Evolutionary conservation across 2,888 invertebrate species (phyloP).

Genomic region (Sinodicranocentrus sp.): DNA sequence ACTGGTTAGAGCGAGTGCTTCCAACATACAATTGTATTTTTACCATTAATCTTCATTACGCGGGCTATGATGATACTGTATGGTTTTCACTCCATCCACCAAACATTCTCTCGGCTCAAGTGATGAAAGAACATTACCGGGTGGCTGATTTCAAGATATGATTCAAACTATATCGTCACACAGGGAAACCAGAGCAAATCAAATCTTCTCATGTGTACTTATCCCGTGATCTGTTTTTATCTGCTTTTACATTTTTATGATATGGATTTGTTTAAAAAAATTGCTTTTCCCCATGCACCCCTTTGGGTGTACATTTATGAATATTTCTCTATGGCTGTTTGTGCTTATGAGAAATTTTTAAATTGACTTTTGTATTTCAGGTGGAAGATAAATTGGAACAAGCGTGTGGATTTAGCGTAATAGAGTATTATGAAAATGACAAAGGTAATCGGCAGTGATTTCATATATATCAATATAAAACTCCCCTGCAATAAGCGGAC

Average conservation of each 20-base stretch:
- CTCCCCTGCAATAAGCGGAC: conserved; percentile 8
- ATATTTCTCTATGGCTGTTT: too few relatives aligned
- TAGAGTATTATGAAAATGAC: conserved; percentile 8
- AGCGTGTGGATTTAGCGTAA: too few relatives aligned
- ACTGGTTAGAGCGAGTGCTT: background rate
- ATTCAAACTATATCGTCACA: background rate
- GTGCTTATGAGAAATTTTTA: too few relatives aligned
- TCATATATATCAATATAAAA: background rate
- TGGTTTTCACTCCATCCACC: too few relatives aligned
- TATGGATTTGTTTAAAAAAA: too few relatives aligned
- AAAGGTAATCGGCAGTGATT: background rate
- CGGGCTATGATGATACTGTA: background rate
- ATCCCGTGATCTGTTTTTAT: too few relatives aligned
- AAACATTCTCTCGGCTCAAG: background rate
- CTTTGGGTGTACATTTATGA: too few relatives aligned
- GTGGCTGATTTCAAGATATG: background rate
- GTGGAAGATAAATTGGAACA: too few relatives aligned
- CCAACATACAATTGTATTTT: conserved; percentile 47
- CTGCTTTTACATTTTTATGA: too few relatives aligned
- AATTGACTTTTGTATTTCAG: too few relatives aligned
- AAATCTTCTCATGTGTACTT: too few relatives aligned
- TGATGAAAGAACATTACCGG: background rate
- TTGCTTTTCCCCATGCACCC: too few relatives aligned
- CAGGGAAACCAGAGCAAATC: background rate
- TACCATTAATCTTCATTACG: conserved; percentile 64